Percentiles rank a stretch among this genome's conserved stretches.
These are phyloP conservation scores for Hirundichthys speculiger DNA, from an alignment of 2,113 vertebrate species.

Conservation along the genomic window DNA sequence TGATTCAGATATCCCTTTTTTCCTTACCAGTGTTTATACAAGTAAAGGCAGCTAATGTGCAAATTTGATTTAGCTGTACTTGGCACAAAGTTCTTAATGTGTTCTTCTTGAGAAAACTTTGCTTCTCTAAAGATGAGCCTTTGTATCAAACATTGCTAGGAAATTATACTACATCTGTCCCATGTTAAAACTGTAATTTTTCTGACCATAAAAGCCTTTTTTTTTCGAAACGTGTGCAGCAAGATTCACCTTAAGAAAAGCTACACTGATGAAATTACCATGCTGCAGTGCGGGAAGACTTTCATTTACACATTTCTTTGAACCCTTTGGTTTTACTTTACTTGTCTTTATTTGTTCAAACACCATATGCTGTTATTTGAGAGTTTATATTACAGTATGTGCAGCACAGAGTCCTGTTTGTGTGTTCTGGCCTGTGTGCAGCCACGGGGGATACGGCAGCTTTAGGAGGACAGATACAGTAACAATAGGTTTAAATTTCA, in stretches of 20 bases:
- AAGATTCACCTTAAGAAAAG: background rate
- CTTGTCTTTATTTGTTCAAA: background rate
- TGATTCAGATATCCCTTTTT: constrained; percentile 28
- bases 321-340: background rate
- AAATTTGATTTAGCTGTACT: constrained; percentile 35
- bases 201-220: constrained; percentile 17
- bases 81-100: background rate
- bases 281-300: background rate
- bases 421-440: constrained; percentile 25
- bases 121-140: background rate
- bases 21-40: background rate
- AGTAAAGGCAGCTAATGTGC: constrained; percentile 42
- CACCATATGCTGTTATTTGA: background rate
- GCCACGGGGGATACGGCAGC: constrained; percentile 38
- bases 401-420: background rate
- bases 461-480: constrained; percentile 26
- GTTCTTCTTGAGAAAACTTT: background rate
- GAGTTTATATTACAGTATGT: background rate
- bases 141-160: background rate
- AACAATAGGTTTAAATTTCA: constrained; percentile 61
- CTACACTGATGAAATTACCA: background rate
- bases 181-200: constrained; percentile 8
- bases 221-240: constrained; percentile 8
- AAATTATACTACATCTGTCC: constrained; percentile 11
- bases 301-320: background rate